Percentiles rank a stretch among this genome's conserved stretches.
These are phyloP conservation scores for Raja brachyura DNA, from an alignment of 2,113 vertebrate genomes.

Conservation along the genomic window DNA sequence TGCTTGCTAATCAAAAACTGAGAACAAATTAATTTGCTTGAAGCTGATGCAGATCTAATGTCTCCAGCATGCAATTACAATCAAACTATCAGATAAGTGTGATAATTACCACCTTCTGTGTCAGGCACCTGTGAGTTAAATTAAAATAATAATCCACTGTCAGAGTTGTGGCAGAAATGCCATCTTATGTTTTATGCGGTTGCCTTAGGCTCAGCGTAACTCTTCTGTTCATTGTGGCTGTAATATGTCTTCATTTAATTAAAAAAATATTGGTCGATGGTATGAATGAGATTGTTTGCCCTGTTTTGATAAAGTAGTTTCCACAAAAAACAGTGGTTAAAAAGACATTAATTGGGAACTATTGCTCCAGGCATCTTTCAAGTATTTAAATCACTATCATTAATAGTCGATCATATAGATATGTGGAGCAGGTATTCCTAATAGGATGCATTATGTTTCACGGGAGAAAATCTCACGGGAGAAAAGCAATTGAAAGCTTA, in stretches of 20 bases:
- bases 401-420: not conserved
- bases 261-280: not conserved
- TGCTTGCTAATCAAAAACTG: not conserved
- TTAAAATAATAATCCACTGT: not conserved
- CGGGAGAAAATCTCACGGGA: not conserved
- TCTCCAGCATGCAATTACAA: not conserved
- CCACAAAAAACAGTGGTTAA: not conserved
- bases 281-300: not conserved
- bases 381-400: not conserved
- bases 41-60: not conserved
- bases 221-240: not conserved
- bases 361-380: not conserved
- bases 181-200: not conserved
- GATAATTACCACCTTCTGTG: not conserved
- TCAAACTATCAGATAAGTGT: not conserved
- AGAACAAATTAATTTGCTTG: not conserved
- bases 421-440: not conserved
- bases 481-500: no score
- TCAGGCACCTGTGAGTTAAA: not conserved
- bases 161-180: not conserved
- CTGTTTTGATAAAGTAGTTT: not conserved
- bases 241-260: not conserved
- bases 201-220: not conserved
- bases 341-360: not conserved
- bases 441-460: not conserved